Percentiles rank a stretch among this genome's conserved stretches.
Conservation (phyloP, 1,140 invertebrate genomes). For the Adelges cooleyi region DNA sequence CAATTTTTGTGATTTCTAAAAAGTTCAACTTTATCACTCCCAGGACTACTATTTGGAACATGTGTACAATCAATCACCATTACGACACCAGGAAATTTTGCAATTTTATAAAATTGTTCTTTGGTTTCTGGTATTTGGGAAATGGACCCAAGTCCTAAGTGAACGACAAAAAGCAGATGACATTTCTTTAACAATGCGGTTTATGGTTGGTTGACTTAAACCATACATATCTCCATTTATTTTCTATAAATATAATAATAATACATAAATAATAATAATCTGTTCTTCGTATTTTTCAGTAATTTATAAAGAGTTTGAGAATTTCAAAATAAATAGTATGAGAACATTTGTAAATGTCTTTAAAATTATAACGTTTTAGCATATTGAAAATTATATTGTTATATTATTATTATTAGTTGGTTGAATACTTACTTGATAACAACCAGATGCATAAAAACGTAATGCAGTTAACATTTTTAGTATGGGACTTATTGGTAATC, state of each 20-base stretch:
- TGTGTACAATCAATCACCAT: constrained; percentile 40
- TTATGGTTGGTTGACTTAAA: not conserved
- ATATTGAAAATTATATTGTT: no score
- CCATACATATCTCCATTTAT: not conserved
- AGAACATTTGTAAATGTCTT: not conserved
- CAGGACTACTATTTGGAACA: constrained; percentile 36
- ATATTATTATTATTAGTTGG: no score
- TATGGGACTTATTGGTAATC: not conserved
- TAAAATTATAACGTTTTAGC: no score
- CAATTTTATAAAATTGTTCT: not conserved
- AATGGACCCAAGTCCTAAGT: not conserved
- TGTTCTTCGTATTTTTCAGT: no score
- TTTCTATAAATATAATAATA: not conserved
- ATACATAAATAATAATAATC: not conserved
- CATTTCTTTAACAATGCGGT: not conserved
- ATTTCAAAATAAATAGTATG: not conserved
- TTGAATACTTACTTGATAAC: not conserved
- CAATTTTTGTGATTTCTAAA: constrained; percentile 39
- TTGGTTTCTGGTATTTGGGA: not conserved
- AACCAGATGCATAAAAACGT: not conserved
- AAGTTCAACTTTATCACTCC: constrained; percentile 29
- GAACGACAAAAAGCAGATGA: not conserved
- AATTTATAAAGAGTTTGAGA: no score
- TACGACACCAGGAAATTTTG: constrained; percentile 37
- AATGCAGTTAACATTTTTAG: not conserved